A percentile compares a stretch with the other conserved stretches of the same genome.
Evolutionary conservation across 2,797 vertebrate genomes (phyloP).

Genomic region (Pelochelys cantorii): DNA sequence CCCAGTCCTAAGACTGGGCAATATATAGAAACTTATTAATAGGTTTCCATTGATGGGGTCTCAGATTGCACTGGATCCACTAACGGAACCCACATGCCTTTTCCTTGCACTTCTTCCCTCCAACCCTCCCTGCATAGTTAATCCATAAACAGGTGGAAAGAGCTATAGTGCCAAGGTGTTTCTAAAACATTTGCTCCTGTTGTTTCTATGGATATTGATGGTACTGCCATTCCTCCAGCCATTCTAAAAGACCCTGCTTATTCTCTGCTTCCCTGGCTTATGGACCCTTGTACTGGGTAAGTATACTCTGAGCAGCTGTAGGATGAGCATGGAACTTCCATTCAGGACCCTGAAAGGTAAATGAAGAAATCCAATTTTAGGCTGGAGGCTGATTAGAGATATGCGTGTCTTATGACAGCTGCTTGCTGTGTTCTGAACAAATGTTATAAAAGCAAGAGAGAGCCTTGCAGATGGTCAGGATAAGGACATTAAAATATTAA

Average conservation of each 20-base stretch:
- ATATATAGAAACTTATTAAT: neutral
- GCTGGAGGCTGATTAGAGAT: neutral
- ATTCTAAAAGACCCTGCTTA: neutral
- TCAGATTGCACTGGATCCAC: neutral
- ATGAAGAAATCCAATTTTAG: neutral
- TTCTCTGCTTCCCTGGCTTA: neutral
- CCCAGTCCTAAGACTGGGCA: neutral
- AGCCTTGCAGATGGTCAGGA: neutral
- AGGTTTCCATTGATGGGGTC: neutral
- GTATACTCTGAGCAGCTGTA: neutral
- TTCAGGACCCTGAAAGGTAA: neutral
- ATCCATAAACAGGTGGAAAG: too few species aligned
- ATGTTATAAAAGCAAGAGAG: neutral
- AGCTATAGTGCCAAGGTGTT: neutral
- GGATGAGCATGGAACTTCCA: neutral
- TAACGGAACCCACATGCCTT: neutral
- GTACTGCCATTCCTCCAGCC: neutral
- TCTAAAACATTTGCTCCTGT: neutral
- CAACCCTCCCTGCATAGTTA: neutral
- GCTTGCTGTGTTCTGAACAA: too few species aligned
- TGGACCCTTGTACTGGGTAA: neutral
- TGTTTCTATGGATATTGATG: neutral
- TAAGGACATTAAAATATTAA: too few species aligned
- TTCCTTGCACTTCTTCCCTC: neutral
- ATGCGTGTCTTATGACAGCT: neutral